These are phyloP conservation scores for Spheniscus mendiculus DNA, from an alignment of 2,113 vertebrate genomes.

Conservation along the genomic window DNA sequence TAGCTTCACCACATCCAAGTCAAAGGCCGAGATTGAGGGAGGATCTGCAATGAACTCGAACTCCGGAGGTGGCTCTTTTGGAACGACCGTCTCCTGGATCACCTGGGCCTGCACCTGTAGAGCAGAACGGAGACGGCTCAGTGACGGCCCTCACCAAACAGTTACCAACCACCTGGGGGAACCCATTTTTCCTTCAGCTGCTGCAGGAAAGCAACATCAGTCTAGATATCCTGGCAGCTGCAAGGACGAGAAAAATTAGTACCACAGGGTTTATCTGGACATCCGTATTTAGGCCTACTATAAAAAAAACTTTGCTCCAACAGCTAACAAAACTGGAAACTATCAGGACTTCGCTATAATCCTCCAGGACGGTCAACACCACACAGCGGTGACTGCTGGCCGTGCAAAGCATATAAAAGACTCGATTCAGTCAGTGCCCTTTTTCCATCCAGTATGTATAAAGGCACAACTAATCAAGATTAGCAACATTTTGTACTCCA, in stretches of 20 bases:
- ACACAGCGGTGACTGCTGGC: accelerated
- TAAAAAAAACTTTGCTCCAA: neutral
- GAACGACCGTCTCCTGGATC: constrained; percentile 92
- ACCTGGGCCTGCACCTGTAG: constrained; percentile 92
- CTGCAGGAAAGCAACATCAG: accelerated
- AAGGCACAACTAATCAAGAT: neutral
- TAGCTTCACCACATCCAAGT: constrained; percentile 96
- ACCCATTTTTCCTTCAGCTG: neutral
- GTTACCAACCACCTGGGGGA: neutral
- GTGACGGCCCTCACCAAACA: accelerated
- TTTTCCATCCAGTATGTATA: neutral
- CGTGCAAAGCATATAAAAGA: neutral
- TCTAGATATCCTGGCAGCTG: neutral
- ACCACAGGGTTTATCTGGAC: neutral
- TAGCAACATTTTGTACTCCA: neutral
- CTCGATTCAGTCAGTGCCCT: too few relatives aligned
- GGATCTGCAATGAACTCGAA: constrained; percentile 98
- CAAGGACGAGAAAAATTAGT: neutral
- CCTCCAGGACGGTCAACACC: neutral
- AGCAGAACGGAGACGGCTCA: accelerated
- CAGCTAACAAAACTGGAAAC: neutral
- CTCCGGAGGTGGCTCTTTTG: constrained; percentile 95
- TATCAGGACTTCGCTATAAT: neutral
- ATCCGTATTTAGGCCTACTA: neutral
- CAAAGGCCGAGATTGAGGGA: constrained; percentile 96